Evolutionary conservation across 1,140 invertebrate genomes (phyloP).

Genomic region (Drosophila kikkawai): DNA sequence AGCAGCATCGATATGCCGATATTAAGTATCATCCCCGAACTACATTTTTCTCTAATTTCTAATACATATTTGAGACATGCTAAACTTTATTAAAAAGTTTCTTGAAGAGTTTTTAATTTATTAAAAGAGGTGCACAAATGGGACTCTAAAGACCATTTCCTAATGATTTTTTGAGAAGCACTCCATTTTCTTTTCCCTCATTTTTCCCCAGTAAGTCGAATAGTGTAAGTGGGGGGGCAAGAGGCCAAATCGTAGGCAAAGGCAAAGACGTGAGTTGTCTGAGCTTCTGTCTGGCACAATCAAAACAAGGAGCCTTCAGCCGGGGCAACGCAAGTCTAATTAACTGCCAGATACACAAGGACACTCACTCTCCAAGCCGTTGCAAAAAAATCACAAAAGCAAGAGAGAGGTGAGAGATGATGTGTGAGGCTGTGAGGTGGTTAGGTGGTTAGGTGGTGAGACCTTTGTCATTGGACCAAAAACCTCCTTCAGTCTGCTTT

Average conservation of each 20-base stretch:
- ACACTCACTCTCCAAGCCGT: slow-evolving; percentile 15
- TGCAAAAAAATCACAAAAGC: not conserved
- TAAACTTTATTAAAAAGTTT: not conserved
- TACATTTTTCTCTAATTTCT: not conserved
- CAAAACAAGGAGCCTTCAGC: slow-evolving; percentile 47
- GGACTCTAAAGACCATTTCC: not conserved
- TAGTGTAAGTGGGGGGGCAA: slow-evolving; percentile 12
- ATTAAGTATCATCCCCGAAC: not conserved
- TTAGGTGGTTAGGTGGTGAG: not conserved
- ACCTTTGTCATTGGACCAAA: slow-evolving; percentile 9
- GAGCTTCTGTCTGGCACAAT: slow-evolving; percentile 56
- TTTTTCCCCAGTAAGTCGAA: not conserved
- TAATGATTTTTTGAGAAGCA: not conserved
- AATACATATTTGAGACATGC: not conserved
- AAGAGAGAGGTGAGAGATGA: not conserved
- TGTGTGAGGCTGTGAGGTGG: not conserved
- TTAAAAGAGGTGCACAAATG: not conserved
- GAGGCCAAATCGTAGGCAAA: slow-evolving; percentile 34
- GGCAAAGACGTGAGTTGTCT: slow-evolving; percentile 48
- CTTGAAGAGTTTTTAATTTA: not conserved
- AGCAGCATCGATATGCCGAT: not conserved
- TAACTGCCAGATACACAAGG: slow-evolving; percentile 49
- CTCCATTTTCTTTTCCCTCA: not conserved
- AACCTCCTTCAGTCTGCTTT: slow-evolving; percentile 9
- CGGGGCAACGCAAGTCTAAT: slow-evolving; percentile 46